phyloP scores from a whole-genome alignment of 2,797 vertebrate species.

The Poecilia gillii region DNA sequence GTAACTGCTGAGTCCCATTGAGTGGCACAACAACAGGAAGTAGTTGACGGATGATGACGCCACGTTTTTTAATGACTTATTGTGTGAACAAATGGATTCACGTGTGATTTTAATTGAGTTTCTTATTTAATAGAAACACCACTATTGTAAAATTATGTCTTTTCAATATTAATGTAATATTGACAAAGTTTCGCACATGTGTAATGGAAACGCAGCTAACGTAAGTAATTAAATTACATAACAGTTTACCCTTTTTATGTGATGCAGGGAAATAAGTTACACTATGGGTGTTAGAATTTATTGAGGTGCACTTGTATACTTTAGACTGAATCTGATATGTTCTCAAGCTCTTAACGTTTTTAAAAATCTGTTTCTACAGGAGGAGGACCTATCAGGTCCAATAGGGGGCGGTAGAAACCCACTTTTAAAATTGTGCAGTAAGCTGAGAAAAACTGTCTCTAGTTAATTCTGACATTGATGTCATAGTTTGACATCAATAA shows the following conservation, averaged over 20 bases:
- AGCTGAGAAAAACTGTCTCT: background rate
- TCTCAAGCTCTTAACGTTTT: background rate
- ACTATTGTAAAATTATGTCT: no score
- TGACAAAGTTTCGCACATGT: no score
- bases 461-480: slow-evolving; percentile 26
- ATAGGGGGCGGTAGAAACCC: slow-evolving; percentile 58
- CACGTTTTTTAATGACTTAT: no score
- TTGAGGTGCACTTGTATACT: background rate
- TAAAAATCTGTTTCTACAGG: background rate
- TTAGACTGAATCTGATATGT: background rate
- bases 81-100: no score
- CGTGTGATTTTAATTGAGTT: no score
- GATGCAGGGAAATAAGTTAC: background rate
- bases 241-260: background rate
- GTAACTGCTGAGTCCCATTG: background rate
- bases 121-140: no score
- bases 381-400: slow-evolving; percentile 29
- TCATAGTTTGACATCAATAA: slow-evolving; percentile 42
- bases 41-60: no score
- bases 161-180: no score
- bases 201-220: no score
- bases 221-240: no score
- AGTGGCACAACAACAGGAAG: no score
- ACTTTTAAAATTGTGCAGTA: background rate
- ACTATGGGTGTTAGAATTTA: background rate